A percentile compares a stretch with the other conserved stretches of the same genome.
Conservation (phyloP, 2,888 invertebrate species). For the Parnassius orleans region DNA sequence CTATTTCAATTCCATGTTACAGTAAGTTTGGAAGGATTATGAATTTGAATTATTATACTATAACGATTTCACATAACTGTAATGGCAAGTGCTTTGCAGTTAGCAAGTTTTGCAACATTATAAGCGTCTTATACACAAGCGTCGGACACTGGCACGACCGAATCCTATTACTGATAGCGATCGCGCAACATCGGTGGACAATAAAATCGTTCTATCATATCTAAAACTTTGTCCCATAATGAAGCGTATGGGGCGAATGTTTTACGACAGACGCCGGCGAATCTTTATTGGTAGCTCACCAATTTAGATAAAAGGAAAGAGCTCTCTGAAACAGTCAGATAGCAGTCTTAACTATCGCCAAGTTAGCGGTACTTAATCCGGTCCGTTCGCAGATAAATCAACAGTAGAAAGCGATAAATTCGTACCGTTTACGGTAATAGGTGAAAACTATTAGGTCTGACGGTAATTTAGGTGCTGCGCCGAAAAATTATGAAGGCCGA, state of each 20-base stretch:
- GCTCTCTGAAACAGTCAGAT: conserved; percentile 77
- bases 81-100: conserved; percentile 34
- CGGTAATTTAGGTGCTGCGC: conserved; percentile 63
- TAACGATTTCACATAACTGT: conserved; percentile 16
- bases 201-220: conserved; percentile 80
- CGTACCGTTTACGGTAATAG: conserved; percentile 72
- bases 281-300: conserved; percentile 80
- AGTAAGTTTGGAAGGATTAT: conserved; percentile 10
- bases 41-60: conserved; percentile 7
- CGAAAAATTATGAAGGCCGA: conserved; percentile 58
- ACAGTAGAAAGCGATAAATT: conserved; percentile 77
- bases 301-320: conserved; percentile 82
- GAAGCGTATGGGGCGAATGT: conserved; percentile 80
- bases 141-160: conserved; percentile 48
- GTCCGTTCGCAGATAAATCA: conserved; percentile 74
- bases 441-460: conserved; percentile 78
- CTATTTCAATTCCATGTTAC: no score
- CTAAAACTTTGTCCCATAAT: conserved; percentile 80
- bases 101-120: conserved; percentile 48
- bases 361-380: conserved; percentile 80
- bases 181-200: conserved; percentile 79
- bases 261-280: conserved; percentile 78
- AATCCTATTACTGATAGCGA: conserved; percentile 77
- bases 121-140: conserved; percentile 44
- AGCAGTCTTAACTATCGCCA: conserved; percentile 80